Conservation (phyloP, 2,888 invertebrate genomes). For the Parascotia fuliginaria region DNA sequence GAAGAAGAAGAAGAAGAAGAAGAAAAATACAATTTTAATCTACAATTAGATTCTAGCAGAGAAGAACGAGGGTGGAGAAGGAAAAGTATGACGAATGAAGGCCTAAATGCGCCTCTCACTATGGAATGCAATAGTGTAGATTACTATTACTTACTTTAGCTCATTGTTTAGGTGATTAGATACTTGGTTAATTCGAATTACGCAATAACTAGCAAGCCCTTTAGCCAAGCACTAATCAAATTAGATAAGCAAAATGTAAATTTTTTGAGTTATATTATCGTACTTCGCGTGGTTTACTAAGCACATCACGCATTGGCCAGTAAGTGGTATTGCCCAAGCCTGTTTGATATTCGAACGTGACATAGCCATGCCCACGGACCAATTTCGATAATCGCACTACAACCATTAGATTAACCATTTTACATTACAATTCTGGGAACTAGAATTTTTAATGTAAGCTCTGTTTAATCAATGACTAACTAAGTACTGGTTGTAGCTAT, state of each 20-base stretch:
- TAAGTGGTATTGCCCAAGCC: slow-evolving; percentile 74
- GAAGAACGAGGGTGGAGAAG: too few relatives aligned
- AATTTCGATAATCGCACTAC: slow-evolving; percentile 79
- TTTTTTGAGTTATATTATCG: background rate
- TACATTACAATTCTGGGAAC: slow-evolving; percentile 83
- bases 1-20: too few relatives aligned
- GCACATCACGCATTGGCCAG: slow-evolving; percentile 74
- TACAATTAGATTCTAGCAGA: too few relatives aligned
- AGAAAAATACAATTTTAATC: too few relatives aligned
- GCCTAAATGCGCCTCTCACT: too few relatives aligned
- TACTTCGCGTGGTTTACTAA: background rate
- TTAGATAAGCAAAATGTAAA: background rate
- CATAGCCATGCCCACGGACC: slow-evolving; percentile 70
- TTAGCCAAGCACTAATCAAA: too few relatives aligned
- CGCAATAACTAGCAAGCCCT: too few relatives aligned
- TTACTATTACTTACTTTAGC: too few relatives aligned
- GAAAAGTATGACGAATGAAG: too few relatives aligned
- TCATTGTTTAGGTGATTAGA: too few relatives aligned
- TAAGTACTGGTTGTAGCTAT: slow-evolving; percentile 22
- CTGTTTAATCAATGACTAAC: slow-evolving; percentile 36
- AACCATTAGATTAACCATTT: slow-evolving; percentile 78
- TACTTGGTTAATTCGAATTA: too few relatives aligned
- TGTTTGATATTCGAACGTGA: slow-evolving; percentile 80
- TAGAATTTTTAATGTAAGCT: slow-evolving; percentile 44
- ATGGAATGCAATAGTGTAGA: too few relatives aligned